A percentile compares a stretch with the other conserved stretches of the same genome.
Conservation (phyloP, 2,113 vertebrate species). For the Puma concolor region DNA sequence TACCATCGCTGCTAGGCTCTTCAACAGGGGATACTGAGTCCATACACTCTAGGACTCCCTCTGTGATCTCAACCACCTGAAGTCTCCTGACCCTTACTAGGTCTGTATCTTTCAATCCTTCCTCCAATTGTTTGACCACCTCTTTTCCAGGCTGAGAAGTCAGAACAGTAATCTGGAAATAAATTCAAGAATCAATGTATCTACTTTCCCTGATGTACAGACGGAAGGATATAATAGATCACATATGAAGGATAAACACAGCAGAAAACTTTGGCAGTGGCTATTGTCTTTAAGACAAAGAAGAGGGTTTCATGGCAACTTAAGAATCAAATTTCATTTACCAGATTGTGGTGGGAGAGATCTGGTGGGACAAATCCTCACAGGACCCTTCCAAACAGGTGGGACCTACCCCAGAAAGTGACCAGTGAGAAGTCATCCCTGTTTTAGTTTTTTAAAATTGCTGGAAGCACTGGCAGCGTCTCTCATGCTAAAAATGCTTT, state of each 20-base stretch:
- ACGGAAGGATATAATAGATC: background rate
- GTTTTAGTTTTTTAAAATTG: background rate
- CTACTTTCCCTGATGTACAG: background rate
- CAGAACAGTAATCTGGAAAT: constrained; percentile 92
- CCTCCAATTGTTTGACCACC: constrained; percentile 88
- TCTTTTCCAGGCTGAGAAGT: constrained; percentile 88
- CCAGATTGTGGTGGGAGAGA: background rate
- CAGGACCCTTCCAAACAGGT: background rate
- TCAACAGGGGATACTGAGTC: constrained; percentile 63
- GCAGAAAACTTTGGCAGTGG: background rate
- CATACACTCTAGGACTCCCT: constrained; percentile 61
- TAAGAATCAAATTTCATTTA: constrained; percentile 45
- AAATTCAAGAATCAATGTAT: constrained; percentile 59
- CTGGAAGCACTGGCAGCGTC: background rate
- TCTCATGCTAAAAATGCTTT: background rate
- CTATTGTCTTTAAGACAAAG: background rate
- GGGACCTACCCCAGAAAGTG: background rate
- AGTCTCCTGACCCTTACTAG: constrained; percentile 89
- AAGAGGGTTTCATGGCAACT: background rate
- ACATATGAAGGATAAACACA: background rate
- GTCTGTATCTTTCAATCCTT: constrained; percentile 88
- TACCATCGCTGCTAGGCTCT: constrained; percentile 75
- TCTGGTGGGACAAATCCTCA: background rate
- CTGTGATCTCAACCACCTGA: constrained; percentile 89
- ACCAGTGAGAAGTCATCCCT: background rate